These are phyloP conservation scores for Neosilurus mollespiculum DNA, from an alignment of 2,797 vertebrate species.

Conservation along the genomic window DNA sequence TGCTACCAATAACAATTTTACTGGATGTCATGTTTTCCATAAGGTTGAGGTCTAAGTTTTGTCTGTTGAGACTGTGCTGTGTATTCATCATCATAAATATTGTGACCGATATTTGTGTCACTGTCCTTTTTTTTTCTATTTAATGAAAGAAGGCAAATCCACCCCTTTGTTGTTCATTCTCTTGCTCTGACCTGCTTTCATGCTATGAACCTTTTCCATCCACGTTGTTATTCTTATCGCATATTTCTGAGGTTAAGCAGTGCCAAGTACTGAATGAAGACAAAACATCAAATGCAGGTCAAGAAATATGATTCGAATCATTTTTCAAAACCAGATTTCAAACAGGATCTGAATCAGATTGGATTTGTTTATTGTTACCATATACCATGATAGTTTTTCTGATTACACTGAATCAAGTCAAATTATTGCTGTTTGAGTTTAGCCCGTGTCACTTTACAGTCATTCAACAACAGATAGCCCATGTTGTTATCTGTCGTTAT, in stretches of 20 bases:
- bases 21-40: not conserved
- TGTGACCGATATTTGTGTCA: not conserved
- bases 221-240: not conserved
- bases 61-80: not conserved
- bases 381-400: not conserved
- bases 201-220: not conserved
- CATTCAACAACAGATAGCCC: not conserved
- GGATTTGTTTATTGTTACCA: not conserved
- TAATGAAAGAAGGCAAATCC: not conserved
- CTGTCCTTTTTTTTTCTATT: not conserved
- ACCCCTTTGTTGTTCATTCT: not conserved
- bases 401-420: not conserved
- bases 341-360: not conserved
- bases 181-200: not conserved
- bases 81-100: not conserved
- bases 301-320: not conserved
- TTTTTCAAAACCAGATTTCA: not conserved
- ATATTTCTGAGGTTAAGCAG: not conserved
- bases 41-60: too few species aligned
- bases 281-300: not conserved
- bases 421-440: not conserved
- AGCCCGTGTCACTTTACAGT: not conserved
- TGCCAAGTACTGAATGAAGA: not conserved
- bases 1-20: not conserved
- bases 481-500: not conserved